Evolutionary conservation across 2,797 vertebrate species (phyloP), one percentile per base, ranked within the genome.

Genomic region (Sebastes oblongus): DNA sequence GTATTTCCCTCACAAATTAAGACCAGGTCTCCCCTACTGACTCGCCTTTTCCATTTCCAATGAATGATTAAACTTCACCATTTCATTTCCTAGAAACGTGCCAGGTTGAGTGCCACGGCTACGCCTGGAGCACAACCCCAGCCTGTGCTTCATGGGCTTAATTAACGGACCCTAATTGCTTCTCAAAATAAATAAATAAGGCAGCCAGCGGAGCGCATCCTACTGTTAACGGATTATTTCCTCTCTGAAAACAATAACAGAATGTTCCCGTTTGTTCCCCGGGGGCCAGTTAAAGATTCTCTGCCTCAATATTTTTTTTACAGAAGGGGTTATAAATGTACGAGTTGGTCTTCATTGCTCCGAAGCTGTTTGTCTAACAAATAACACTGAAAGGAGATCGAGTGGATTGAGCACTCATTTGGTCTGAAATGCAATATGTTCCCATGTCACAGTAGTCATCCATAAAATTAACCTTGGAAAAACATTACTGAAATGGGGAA

Each of bases 101-200:
- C 85, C 87, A 91, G 88, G 71, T 90, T 78, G 74, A 87, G 80
- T 69, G 74, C 78, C 55, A 79, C 14, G 75, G 84, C 80, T 75
- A 61, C 10, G 85, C 77, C 80, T 39, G 50, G 32, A 74, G 88
- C 85, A 34, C 22, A 66, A 85, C 82, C 71, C 78, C 80, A 72
- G 75, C 82, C 76, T 76, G 46, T 16, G 27, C 80, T 92, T 91
- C 89, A 93, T 89, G 81, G 74, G 66, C 87, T 86, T 92, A 85
- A 94, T 94, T 93, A 94, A 89, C 50, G 25, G 79, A 89, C 67
- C 32, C 78, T 93, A 92, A 94, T 94, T 94, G 90, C 88, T 88
- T 90, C 80, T 91, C 91, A 93, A 91, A 91, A 92, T 66, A 89
- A 86, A 89, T 80, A 92, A 92, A 91, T 89, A 90, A 80, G 78